phyloP scores from a whole-genome alignment of 2,888 invertebrate species.

The Sturmia bella region DNA sequence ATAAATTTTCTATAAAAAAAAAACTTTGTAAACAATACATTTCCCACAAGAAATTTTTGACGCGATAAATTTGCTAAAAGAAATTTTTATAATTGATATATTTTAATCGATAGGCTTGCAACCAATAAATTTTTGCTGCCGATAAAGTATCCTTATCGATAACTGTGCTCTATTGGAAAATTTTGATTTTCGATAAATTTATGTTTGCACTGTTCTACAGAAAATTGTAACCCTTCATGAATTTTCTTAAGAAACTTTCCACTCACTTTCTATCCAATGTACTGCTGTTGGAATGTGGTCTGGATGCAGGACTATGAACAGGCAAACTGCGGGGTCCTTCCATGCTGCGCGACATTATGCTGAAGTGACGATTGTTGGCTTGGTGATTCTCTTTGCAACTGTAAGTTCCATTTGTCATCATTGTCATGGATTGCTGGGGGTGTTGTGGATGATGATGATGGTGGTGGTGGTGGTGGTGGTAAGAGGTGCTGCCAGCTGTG shows the following conservation, averaged over 20 bases:
- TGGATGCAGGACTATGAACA: constrained; percentile 80
- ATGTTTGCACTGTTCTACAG: too few relatives aligned
- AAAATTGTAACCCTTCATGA: background rate
- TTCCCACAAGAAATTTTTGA: too few relatives aligned
- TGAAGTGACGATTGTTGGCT: constrained; percentile 77
- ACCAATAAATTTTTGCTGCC: too few relatives aligned
- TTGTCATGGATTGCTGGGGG: constrained; percentile 43
- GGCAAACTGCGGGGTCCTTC: constrained; percentile 84
- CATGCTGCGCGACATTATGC: constrained; percentile 84
- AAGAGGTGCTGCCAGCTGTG: constrained; percentile 72
- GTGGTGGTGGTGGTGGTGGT: constrained; percentile 72
- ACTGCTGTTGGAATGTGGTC: constrained; percentile 81
- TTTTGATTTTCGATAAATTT: too few relatives aligned
- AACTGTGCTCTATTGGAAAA: too few relatives aligned
- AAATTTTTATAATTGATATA: too few relatives aligned
- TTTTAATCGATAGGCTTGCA: too few relatives aligned
- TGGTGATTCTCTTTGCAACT: constrained; percentile 62
- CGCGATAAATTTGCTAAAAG: too few relatives aligned
- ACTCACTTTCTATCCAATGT: constrained; percentile 84
- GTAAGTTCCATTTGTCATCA: constrained; percentile 71
- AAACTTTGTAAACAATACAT: too few relatives aligned
- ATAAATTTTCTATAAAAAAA: too few relatives aligned
- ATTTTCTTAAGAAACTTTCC: background rate
- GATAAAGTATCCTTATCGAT: too few relatives aligned
- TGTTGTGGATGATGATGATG: constrained; percentile 54